Conservation (phyloP, 2,888 invertebrate species). For the Zygogramma bicolorata region DNA sequence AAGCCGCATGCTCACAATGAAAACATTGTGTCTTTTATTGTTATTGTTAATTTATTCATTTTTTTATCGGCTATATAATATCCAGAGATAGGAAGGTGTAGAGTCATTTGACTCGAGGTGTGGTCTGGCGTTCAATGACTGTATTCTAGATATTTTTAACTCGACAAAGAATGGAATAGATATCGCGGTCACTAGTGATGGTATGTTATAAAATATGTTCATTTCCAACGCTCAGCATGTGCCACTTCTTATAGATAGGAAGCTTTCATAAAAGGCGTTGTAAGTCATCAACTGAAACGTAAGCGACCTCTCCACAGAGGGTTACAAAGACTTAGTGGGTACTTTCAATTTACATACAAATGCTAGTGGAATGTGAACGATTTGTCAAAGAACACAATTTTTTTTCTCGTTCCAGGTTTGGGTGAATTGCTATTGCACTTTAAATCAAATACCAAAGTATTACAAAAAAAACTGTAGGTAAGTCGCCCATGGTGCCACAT, state of each 20-base stretch:
- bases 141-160: conserved; percentile 3
- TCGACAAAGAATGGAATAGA: conserved; percentile 4
- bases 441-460: too few relatives aligned
- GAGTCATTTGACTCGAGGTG: conserved; percentile 7
- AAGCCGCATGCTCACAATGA: background rate
- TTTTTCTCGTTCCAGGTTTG: too few relatives aligned
- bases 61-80: conserved; percentile 2
- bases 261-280: conserved; percentile 2
- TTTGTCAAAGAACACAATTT: background rate
- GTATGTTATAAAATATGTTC: background rate
- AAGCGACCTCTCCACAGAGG: too few relatives aligned
- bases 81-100: conserved; percentile 7
- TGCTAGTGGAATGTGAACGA: background rate
- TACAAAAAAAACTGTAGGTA: too few relatives aligned
- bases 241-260: background rate
- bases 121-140: conserved; percentile 11
- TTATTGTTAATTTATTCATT: conserved; percentile 12
- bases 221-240: background rate
- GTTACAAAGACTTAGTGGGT: too few relatives aligned
- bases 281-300: background rate
- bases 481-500: too few relatives aligned
- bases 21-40: conserved; percentile 10
- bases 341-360: background rate
- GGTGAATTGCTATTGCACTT: too few relatives aligned
- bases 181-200: background rate